Base-by-base conservation (phyloP, 2,888 invertebrate species). In the Epirrita christyi region DNA sequence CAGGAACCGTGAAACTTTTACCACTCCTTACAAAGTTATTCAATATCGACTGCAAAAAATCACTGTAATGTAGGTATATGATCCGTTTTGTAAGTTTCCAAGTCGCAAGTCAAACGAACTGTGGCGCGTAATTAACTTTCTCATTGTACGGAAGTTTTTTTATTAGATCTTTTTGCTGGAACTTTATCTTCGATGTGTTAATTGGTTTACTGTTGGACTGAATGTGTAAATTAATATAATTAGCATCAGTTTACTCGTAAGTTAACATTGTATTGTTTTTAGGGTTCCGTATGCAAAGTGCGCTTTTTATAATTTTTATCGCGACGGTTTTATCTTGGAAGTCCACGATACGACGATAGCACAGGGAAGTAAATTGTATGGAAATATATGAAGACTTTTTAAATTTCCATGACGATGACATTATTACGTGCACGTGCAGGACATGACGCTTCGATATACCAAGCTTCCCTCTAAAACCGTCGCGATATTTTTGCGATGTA, bases 101-200 rank as follows among this genome's bases (percentile, higher is more conserved):
- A 59, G 51, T 58, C 36, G 56, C 52, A 70, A 71, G 63, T 67
- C 61, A 66, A 66, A 68, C 68, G 60, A 55, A 50, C 51, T 32
- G 21, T 21, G 47, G 55, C n/a, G 63, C 64, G 65, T 70, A 72
- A 72, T 73, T 72, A 71, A 71, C 67, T 70, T 58, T 54, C 53
- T 53, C 49, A 53, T 49, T 58, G 58, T 54, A 15, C 11, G 40
- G 28, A 54, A 58, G 53, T 54, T 58, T 58, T 48, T 54, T 32
- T 43, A 54, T 49, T 49, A 5, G 2, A 32, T 32, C 8, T 32
- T 32, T 32, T 6, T 36, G 14, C 28, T 29, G n/a, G 36, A 61
- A 59, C 50, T 63, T 61, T 53, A 21, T 36, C 60, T 55, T 60
- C 40, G 40, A 49, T 47, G 55, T 61, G 61, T 59, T 65, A 57